A percentile compares a stretch with the other conserved stretches of the same genome.
phyloP scores from a whole-genome alignment of 2,797 vertebrate species.

The Novumbra hubbsi region DNA sequence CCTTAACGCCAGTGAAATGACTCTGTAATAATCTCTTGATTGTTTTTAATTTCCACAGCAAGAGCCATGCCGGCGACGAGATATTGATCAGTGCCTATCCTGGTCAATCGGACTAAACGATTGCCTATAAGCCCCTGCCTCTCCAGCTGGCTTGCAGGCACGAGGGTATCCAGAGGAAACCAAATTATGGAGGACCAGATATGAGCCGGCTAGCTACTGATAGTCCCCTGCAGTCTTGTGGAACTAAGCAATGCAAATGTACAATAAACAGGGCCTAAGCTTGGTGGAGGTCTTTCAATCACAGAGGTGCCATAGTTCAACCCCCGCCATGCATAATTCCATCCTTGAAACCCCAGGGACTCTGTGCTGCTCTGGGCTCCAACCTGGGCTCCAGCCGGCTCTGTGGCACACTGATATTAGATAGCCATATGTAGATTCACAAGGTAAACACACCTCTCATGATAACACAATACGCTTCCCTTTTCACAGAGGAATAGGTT shows the following conservation, averaged over 20 bases:
- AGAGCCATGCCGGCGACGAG: slow-evolving; percentile 53
- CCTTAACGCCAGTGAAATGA: slow-evolving; percentile 47
- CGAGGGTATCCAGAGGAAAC: slow-evolving; percentile 52
- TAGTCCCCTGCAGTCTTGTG: slow-evolving; percentile 62
- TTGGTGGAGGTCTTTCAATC: slow-evolving; percentile 78
- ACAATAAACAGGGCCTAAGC: slow-evolving; percentile 79
- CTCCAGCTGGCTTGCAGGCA: slow-evolving; percentile 56
- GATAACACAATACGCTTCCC: slow-evolving; percentile 66
- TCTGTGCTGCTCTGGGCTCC: slow-evolving; percentile 42
- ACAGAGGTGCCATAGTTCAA: slow-evolving; percentile 78
- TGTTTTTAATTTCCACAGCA: slow-evolving; percentile 70
- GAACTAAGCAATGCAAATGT: slow-evolving; percentile 80
- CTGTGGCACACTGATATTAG: slow-evolving; percentile 77
- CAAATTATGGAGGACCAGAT: slow-evolving; percentile 65
- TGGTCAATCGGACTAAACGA: slow-evolving; percentile 79
- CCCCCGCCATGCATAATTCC: slow-evolving; percentile 77
- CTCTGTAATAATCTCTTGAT: slow-evolving; percentile 54
- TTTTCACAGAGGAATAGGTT: slow-evolving; percentile 69
- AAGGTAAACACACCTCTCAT: slow-evolving; percentile 71
- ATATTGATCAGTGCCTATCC: slow-evolving; percentile 74
- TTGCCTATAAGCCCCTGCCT: slow-evolving; percentile 67
- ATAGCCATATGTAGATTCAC: slow-evolving; percentile 80
- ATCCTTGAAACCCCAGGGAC: slow-evolving; percentile 69
- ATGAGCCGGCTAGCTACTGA: slow-evolving; percentile 64
- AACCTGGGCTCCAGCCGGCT: slow-evolving; percentile 64